These are phyloP conservation scores for Cranoglanis bouderius DNA, from an alignment of 2,113 vertebrate genomes.

Conservation along the genomic window DNA sequence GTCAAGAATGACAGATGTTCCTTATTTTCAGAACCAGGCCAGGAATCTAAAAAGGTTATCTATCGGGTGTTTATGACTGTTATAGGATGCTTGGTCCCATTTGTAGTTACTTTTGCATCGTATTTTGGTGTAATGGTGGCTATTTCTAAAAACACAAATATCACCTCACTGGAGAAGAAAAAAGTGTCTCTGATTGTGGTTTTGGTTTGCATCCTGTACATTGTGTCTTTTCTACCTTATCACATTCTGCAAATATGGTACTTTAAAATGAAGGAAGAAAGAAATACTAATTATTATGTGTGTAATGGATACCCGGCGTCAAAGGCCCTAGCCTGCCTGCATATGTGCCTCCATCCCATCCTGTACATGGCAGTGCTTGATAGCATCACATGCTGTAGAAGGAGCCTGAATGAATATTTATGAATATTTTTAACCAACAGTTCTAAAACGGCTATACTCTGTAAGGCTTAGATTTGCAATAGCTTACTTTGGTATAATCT, in stretches of 20 bases:
- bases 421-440: neutral
- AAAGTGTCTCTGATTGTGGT: slow-evolving; percentile 70
- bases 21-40: neutral
- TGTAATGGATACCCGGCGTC: slow-evolving; percentile 68
- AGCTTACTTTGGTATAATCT: neutral
- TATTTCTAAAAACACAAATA: slow-evolving; percentile 66
- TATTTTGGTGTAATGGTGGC: slow-evolving; percentile 68
- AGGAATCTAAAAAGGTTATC: slow-evolving; percentile 31
- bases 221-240: slow-evolving; percentile 79
- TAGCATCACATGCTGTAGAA: slow-evolving; percentile 68
- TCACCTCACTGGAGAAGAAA: slow-evolving; percentile 66
- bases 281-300: accelerated
- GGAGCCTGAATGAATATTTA: neutral
- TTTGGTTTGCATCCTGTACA: slow-evolving; percentile 69
- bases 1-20: accelerated
- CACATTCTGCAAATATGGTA: slow-evolving; percentile 67
- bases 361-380: slow-evolving; percentile 77
- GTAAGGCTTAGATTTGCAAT: neutral
- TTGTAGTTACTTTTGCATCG: slow-evolving; percentile 73
- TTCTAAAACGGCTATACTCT: neutral
- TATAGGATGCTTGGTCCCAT: slow-evolving; percentile 75
- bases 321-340: slow-evolving; percentile 74
- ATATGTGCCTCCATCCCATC: slow-evolving; percentile 82
- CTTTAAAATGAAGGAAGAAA: slow-evolving; percentile 13
- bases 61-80: slow-evolving; percentile 68